Evolutionary conservation across 1,140 invertebrate species (phyloP), one percentile per base, ranked within the genome.

Genomic region (Brachionus rubens): DNA sequence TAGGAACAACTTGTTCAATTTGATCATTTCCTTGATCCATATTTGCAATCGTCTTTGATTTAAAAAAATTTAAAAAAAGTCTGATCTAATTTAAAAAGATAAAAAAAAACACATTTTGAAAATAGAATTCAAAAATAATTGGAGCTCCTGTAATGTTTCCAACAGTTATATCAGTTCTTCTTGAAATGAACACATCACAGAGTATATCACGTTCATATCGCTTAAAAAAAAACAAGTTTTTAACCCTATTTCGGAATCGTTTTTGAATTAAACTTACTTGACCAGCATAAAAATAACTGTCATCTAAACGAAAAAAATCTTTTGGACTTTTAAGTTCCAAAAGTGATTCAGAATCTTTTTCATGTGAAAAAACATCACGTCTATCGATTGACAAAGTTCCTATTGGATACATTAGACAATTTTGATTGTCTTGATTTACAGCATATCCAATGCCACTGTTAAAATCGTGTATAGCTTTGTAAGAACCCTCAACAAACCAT

Each of bases 121-220:
- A 65, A 65, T 24, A 65, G 10, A 46, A 43, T 43, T 65, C 59
- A 3, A 65, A 36, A 24, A 65, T 12, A 3, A 65, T 19, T 41
- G 33, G 40, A 46, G 1, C 26, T 24, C 19, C 36, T 12, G 59
- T 43, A 19, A 46, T 24, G 21, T 65, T 65, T 46, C 16, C 12
- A 26, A 65, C 16, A 43, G 19, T 28, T 21, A 50, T 50, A 54
- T 72, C 68, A 21, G 43, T 72, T 72, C 68, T 48, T 50, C 40
- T 72, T 33, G 46, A 50, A 19, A 72, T 24, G 14, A 50, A 72
- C 40, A 72, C 68, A 52, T 72, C 68, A 40, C 68, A 72, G 24
- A 72, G 24, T 12, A 72, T 72, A 48, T 54, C 68, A 21, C 68
- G 46, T 50, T 50, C 68, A 30, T 50, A 48, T 50, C 68, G 21